phyloP scores from a whole-genome alignment of 2,888 invertebrate species.

The Xylota sylvarum region DNA sequence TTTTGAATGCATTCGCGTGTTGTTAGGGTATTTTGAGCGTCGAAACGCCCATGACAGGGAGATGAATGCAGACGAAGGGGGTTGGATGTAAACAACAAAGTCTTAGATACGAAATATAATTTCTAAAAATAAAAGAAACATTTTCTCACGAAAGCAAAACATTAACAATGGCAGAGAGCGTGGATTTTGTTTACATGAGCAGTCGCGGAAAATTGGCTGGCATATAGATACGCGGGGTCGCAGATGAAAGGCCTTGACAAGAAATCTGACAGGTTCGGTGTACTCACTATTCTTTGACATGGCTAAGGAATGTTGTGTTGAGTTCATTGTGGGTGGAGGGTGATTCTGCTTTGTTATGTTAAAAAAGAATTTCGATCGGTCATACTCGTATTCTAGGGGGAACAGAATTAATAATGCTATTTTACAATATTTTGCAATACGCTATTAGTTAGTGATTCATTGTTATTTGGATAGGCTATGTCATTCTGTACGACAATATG shows the following conservation, averaged over 20 bases:
- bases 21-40: constrained; percentile 55
- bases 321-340: constrained; percentile 35
- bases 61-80: neutral
- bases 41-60: neutral
- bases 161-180: constrained; percentile 9
- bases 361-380: constrained; percentile 1
- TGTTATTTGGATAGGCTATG: neutral
- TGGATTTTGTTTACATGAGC: constrained; percentile 44
- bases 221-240: constrained; percentile 28
- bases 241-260: constrained; percentile 44
- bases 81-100: constrained; percentile 30
- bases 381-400: neutral
- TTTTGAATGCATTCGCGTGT: constrained; percentile 69
- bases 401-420: neutral
- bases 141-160: constrained; percentile 32
- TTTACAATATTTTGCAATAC: constrained; percentile 8
- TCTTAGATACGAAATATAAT: constrained; percentile 27
- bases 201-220: constrained; percentile 18
- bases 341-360: constrained; percentile 2
- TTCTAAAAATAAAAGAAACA: constrained; percentile 19
- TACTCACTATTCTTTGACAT: constrained; percentile 15
- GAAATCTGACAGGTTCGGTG: constrained; percentile 35
- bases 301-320: constrained; percentile 1
- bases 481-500: neutral
- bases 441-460: neutral